These are phyloP conservation scores for Drosophila mimica DNA, from an alignment of 2,888 invertebrate genomes.

Conservation along the genomic window DNA sequence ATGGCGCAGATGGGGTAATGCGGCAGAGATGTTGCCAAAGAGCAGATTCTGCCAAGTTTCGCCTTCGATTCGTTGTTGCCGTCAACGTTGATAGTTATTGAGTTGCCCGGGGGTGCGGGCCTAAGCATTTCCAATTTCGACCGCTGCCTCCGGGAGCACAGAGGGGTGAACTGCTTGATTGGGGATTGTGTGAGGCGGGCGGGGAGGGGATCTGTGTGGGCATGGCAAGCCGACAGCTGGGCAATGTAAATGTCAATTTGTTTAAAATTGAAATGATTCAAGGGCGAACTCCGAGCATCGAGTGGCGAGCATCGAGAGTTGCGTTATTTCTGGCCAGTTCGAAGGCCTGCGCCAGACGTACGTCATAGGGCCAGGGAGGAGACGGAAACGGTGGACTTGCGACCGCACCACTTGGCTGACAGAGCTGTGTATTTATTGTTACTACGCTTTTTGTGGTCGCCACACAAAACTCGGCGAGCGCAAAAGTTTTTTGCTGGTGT, in stretches of 20 bases:
- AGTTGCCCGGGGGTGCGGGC: slow-evolving; percentile 60
- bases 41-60: slow-evolving; percentile 47
- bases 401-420: slow-evolving; percentile 31
- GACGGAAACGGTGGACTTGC: neutral
- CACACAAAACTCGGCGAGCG: slow-evolving; percentile 45
- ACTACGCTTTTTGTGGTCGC: slow-evolving; percentile 66
- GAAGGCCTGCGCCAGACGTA: slow-evolving; percentile 23
- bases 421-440: slow-evolving; percentile 72
- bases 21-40: slow-evolving; percentile 4
- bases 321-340: slow-evolving; percentile 45
- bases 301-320: slow-evolving; percentile 24
- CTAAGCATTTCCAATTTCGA: slow-evolving; percentile 63
- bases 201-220: neutral
- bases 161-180: neutral
- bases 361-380: slow-evolving; percentile 11
- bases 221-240: slow-evolving; percentile 44
- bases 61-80: slow-evolving; percentile 71
- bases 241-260: slow-evolving; percentile 82
- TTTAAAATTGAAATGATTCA: slow-evolving; percentile 82
- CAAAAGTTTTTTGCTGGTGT: slow-evolving; percentile 54
- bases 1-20: neutral
- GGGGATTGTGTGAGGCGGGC: neutral
- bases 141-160: slow-evolving; percentile 6
- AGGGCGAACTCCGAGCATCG: slow-evolving; percentile 69
- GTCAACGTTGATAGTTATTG: slow-evolving; percentile 80